A percentile compares a stretch with the other conserved stretches of the same genome.
phyloP scores from a whole-genome alignment of 1,140 invertebrate genomes.

The Phenacoccus solenopsis region DNA sequence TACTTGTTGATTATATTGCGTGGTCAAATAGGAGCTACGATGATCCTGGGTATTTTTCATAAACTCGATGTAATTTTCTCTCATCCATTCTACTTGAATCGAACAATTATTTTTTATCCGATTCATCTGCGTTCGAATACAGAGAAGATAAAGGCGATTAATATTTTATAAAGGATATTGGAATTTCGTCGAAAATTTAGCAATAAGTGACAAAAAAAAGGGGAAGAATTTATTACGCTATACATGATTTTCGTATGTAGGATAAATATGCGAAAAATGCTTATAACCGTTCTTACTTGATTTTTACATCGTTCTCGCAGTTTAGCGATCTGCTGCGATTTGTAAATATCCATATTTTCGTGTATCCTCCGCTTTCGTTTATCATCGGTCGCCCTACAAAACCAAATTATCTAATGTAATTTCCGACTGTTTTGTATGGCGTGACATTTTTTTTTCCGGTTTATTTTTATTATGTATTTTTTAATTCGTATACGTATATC shows the following conservation, averaged over 20 bases:
- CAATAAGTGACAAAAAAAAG: too few species aligned
- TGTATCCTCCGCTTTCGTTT: constrained; percentile 74
- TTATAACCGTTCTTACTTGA: constrained; percentile 44
- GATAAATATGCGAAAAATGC: too few species aligned
- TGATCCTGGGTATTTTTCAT: constrained; percentile 46
- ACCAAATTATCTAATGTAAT: too few species aligned
- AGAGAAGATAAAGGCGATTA: not conserved
- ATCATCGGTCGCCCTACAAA: constrained; percentile 24
- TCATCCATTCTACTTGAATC: constrained; percentile 84
- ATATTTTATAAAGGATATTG: too few species aligned
- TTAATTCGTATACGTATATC: too few species aligned
- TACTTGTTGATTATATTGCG: constrained; percentile 5
- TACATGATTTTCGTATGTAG: too few species aligned
- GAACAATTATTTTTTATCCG: constrained; percentile 84
- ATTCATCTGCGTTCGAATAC: constrained; percentile 46
- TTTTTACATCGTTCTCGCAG: constrained; percentile 81
- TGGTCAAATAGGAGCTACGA: not conserved
- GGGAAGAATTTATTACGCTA: too few species aligned
- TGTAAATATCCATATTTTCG: constrained; percentile 81
- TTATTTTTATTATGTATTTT: too few species aligned
- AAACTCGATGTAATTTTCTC: constrained; percentile 78
- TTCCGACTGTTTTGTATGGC: too few species aligned
- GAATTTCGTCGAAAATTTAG: constrained; percentile 8
- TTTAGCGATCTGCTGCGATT: constrained; percentile 72
- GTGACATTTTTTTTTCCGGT: too few species aligned